Conservation (phyloP, 1,140 invertebrate species). For the Drosophila parabipectinata region DNA sequence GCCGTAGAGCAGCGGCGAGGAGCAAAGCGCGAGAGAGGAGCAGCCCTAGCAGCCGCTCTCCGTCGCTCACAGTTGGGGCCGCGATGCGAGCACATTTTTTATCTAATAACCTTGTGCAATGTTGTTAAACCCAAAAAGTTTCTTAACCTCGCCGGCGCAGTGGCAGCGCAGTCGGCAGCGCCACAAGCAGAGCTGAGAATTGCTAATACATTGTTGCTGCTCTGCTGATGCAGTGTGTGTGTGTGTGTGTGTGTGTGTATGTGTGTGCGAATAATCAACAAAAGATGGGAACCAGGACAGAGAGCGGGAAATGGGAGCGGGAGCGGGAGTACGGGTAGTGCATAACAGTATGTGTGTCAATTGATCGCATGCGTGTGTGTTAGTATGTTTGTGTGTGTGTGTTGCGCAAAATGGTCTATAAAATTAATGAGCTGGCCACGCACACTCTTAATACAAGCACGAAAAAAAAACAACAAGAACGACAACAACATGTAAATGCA, state of each 20-base stretch:
- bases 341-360: constrained; percentile 22
- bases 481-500: constrained; percentile 21
- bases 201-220: constrained; percentile 62
- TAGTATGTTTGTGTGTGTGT: constrained; percentile 35
- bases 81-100: constrained; percentile 72
- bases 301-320: not conserved
- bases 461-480: not conserved
- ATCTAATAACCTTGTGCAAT: constrained; percentile 84
- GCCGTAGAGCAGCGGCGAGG: not conserved
- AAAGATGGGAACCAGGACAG: not conserved
- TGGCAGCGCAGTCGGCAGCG: constrained; percentile 13
- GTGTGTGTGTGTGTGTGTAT: constrained; percentile 14
- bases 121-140: constrained; percentile 84
- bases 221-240: not conserved
- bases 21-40: not conserved
- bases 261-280: constrained; percentile 51
- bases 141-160: constrained; percentile 74
- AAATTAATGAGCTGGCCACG: constrained; percentile 58
- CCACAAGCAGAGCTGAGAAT: constrained; percentile 45
- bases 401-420: constrained; percentile 59
- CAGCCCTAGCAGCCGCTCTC: constrained; percentile 2
- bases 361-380: constrained; percentile 24
- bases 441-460: constrained; percentile 6
- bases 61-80: not conserved
- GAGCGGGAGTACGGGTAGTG: not conserved